Conservation (phyloP, 2,888 invertebrate genomes). For the Eudemis profundana region DNA sequence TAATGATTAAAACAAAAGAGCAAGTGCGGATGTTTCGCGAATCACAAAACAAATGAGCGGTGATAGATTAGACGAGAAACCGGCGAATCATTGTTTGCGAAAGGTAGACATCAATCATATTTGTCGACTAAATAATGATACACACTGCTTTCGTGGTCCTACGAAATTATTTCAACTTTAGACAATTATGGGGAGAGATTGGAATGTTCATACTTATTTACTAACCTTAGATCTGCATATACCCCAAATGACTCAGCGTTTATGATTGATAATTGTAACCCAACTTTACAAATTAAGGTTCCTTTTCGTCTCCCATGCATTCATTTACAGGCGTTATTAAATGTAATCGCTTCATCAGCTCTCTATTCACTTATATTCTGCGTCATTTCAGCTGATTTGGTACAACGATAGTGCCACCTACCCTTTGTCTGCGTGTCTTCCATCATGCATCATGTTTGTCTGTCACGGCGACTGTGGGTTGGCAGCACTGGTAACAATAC, state of each 20-base stretch:
- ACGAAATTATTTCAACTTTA: neutral
- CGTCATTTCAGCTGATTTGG: slow-evolving; percentile 13
- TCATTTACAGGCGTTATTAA: neutral
- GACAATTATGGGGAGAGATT: neutral
- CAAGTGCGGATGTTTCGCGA: slow-evolving; percentile 40
- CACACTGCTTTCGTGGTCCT: slow-evolving; percentile 3
- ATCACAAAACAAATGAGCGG: slow-evolving; percentile 37
- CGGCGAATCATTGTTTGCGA: slow-evolving; percentile 41
- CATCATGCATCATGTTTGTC: slow-evolving; percentile 20
- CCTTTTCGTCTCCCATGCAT: neutral
- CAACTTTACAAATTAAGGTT: no score
- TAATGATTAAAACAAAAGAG: slow-evolving; percentile 40
- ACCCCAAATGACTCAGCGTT: no score
- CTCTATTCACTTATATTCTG: slow-evolving; percentile 12
- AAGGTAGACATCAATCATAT: slow-evolving; percentile 49
- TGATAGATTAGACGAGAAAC: slow-evolving; percentile 36
- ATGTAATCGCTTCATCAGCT: slow-evolving; percentile 5
- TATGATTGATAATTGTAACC: no score
- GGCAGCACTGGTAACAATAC: slow-evolving; percentile 43
- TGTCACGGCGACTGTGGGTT: slow-evolving; percentile 8
- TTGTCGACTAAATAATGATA: slow-evolving; percentile 45
- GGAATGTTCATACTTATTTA: neutral
- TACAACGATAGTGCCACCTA: slow-evolving; percentile 5
- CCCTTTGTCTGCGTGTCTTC: slow-evolving; percentile 19
- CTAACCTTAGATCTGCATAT: no score